A percentile compares a stretch with the other conserved stretches of the same genome.
phyloP scores from a whole-genome alignment of 2,888 invertebrate genomes.

The Tenthredo livida region DNA sequence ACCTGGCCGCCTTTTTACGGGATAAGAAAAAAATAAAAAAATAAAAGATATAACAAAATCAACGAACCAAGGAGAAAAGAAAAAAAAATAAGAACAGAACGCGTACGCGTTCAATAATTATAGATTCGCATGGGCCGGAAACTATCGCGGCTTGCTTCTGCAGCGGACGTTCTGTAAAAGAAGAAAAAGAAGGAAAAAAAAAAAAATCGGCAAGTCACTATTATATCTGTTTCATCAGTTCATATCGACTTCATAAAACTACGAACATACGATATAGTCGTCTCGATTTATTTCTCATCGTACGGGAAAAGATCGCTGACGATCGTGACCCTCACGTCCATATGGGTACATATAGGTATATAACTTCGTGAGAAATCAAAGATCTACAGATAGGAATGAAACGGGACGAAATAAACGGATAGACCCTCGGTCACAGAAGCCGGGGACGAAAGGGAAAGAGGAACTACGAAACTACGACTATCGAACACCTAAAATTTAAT shows the following conservation, averaged over 20 bases:
- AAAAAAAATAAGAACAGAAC: slow-evolving; percentile 60
- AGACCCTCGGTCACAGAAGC: slow-evolving; percentile 2
- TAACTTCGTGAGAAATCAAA: not conserved
- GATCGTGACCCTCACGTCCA: not conserved
- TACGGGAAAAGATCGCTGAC: not conserved
- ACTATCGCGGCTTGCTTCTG: not conserved
- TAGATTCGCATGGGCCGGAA: slow-evolving; percentile 47
- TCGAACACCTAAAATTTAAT: slow-evolving; percentile 62
- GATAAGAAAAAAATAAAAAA: slow-evolving; percentile 65
- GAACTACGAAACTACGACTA: slow-evolving; percentile 55
- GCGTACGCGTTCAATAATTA: slow-evolving; percentile 45
- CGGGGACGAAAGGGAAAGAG: not conserved
- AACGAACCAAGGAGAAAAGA: slow-evolving; percentile 52
- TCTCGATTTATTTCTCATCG: too few relatives aligned
- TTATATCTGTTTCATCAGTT: not conserved
- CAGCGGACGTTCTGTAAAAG: not conserved
- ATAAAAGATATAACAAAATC: slow-evolving; percentile 38
- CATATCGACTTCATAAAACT: not conserved
- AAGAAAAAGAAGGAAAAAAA: not conserved
- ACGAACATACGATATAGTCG: too few relatives aligned
- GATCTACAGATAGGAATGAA: not conserved
- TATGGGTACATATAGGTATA: not conserved
- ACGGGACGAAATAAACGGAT: not conserved
- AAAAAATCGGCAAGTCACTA: not conserved
- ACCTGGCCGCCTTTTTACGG: slow-evolving; percentile 66